Base-by-base conservation (phyloP, 2,113 vertebrate genomes). In the Rana temporaria region DNA sequence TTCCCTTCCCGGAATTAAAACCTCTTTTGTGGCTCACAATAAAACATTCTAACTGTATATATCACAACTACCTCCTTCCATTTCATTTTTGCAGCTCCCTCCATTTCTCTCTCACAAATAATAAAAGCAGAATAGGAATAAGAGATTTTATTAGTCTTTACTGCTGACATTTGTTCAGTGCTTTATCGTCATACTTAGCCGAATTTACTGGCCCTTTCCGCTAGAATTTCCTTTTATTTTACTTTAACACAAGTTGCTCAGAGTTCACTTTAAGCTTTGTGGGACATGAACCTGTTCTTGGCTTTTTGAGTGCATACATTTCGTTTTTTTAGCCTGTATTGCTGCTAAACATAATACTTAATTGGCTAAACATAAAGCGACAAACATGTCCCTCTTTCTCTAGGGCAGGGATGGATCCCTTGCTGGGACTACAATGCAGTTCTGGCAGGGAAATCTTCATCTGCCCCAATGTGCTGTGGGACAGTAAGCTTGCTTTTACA, bases 161-260 rank as follows among this genome's bases (percentile, higher is more conserved):
- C 67, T 22, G 67, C 42, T 69, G 67, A 69, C 38, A 24, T 69
- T 69, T 69, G 38, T 42, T 52, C 67, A 69, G 67, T 69, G 67
- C 67, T 69, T 69, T 69, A 22, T 69, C 6, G 12, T 52, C 22
- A n/a, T 52, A 52, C 67, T 69, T 22, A 12, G 22, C n/a, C 14
- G 67, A 69, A 69, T 52, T 52, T 69, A 52, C 30, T 14, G 67
- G 22, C 38, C 67, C 42, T 52, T 19, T 52, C 42, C 48, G 0
- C 42, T 68, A 34, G 66, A 20, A 18, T 68, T 30, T 42, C 17
- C 65, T 67, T 38, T 38, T 8, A 38, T 38, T 38, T 38, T 32
- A 38, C 32, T 69, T 69, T n/a, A 19, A 48, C 34, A 20, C 38
- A 22, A 42, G 19, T 20, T 1, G 30, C 34, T 42, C 18, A 8